Evolutionary conservation across 92 coral and sea anemone species (phyloP).

Genomic region (Umimayanthus kanabou): DNA sequence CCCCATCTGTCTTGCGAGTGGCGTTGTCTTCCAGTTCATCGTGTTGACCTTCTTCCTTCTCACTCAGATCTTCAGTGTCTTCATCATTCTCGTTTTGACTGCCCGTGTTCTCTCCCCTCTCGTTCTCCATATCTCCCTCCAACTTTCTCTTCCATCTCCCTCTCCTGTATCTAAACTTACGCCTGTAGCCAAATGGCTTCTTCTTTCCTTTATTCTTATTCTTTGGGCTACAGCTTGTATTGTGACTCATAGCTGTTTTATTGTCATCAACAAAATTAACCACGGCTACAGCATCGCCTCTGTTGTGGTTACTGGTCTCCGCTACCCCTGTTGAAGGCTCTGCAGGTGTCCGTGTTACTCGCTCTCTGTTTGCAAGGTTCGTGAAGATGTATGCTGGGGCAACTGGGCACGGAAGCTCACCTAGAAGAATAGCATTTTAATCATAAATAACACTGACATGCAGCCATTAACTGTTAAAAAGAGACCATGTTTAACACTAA

Average conservation of each 20-base stretch:
- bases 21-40: neutral
- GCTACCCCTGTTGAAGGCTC: slow-evolving; percentile 7
- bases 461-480: no score
- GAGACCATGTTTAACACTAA: no score
- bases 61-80: slow-evolving; percentile 16
- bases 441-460: no score
- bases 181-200: slow-evolving; percentile 14
- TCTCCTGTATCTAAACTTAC: slow-evolving; percentile 1
- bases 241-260: slow-evolving; percentile 15
- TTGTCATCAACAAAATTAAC: slow-evolving; percentile 39
- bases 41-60: slow-evolving; percentile 28
- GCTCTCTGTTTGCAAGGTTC: slow-evolving; percentile 40
- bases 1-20: slow-evolving; percentile 5
- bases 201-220: slow-evolving; percentile 21
- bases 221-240: slow-evolving; percentile 7
- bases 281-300: slow-evolving; percentile 28
- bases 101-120: slow-evolving; percentile 10
- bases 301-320: slow-evolving; percentile 8
- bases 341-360: slow-evolving; percentile 24
- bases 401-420: slow-evolving; percentile 75
- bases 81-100: slow-evolving; percentile 18
- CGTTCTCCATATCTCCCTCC: slow-evolving; percentile 11
- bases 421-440: slow-evolving; percentile 30
- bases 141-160: slow-evolving; percentile 39
- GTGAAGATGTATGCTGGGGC: slow-evolving; percentile 85